Base-by-base conservation (phyloP, 2,797 vertebrate species). In the Acanthurus leucopareius region DNA sequence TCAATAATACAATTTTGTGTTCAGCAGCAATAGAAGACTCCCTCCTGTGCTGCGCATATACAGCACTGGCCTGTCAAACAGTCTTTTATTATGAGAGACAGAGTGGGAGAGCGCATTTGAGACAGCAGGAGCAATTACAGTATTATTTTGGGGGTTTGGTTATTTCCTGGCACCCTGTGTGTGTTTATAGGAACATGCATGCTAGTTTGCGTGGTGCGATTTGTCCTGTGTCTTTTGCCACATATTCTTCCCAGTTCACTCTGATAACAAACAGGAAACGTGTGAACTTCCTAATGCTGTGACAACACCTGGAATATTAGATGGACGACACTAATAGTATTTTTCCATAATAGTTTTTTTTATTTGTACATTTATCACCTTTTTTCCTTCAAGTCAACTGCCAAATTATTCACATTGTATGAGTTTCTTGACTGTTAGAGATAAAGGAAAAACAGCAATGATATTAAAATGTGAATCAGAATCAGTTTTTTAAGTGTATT, bases 1-100 rank as follows among this genome's bases (percentile, higher is more conserved):
- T 92, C 85, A 92, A 77, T 91, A 92, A 92, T 84, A 80, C 85
- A 89, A 93, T 93, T 91, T 89, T 79, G 81, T 88, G 83, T 89
- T 85, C 82, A 60, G 77, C 82, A 77, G 80, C 86, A 87, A 80
- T 68, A 77, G 80, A 88, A 83, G 81, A 76, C 86, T 88, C 87
- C 88, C 89, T 80, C 85, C 90, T 90, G 85, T 84, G 88, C 76
- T 19, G 57, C 70, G 82, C 73, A 85, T 73, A 86, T 51, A 80
- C 83, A 64, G 64, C 77, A 60, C 73, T 51, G 71, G 80, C 81
- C 87, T 87, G 86, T 92, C 90, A 90, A 86, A 80, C 86, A 87
- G 71, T 80, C 85, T 90, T 88, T 88, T 92, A 92, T 90, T 90
- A 90, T 83, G 77, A 90, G 78, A 88, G 87, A 84, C 76, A 59